Evolutionary conservation across 1,140 invertebrate species (phyloP), one percentile per base, ranked within the genome.

Genomic region (Drosophila littoralis): DNA sequence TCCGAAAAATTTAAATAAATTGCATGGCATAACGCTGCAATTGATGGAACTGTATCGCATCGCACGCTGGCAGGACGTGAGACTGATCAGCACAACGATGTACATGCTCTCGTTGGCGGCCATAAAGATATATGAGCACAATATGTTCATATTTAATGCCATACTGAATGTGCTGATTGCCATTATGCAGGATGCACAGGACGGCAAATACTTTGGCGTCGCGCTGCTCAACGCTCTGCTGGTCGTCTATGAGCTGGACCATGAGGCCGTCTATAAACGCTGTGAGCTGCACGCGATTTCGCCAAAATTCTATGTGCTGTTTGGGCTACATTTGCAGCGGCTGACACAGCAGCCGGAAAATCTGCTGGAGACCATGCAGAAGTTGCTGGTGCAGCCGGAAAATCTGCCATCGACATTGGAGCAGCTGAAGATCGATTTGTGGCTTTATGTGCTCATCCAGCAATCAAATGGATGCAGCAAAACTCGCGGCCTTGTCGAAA

Each of bases 141-240:
- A 75, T 10, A 63, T 71, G 0, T 86, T 97, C 73, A 91, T 97
- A 3, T 93, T 93, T 9, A 69, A 63, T 6, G 63, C 83, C 0
- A 13, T 71, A 0, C 6, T 92, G 12, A 50, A 73, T 8, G 64
- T 79, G 6, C 22, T 81, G 43, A 65, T 67, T 46, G 55, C 42
- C 1, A 38, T 58, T 1, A 17, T 79, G 75, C 60, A 60, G 43
- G 67, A 83, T 66, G 60, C 43, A 0, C 5, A 43, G 6, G 8
- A 66, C 38, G 40, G 7, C 0, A 46, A 51, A n/a, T 15, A 48
- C 22, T 0, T 75, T 15, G 9, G 52, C 1, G 7, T 3, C 1
- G 2, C 32, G 22, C n/a, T 76, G 0, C 1, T 64, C n/a, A 35
- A 15, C 5, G 7, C 63, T 17, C 7, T 65, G 7, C 2, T 35